Evolutionary conservation across 92 coral and sea anemone genomes (phyloP), one percentile per base, ranked within the genome.

Genomic region (Meandrina meandrites): DNA sequence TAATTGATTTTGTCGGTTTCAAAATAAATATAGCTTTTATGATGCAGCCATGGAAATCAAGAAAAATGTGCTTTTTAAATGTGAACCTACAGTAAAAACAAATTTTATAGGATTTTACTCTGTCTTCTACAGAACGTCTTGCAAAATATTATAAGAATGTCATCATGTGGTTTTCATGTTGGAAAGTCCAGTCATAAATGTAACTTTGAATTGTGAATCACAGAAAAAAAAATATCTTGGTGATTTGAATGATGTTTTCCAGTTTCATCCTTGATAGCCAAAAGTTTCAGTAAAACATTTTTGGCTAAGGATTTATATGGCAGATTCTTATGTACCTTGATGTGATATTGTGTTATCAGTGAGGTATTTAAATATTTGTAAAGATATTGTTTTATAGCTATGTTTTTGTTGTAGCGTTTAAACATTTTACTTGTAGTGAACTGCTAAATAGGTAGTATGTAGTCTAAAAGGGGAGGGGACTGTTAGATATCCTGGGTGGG

Each of bases 281-380:
- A 24, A 62, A 62, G 22, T 62, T 56, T 62, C 69, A 0, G 31
- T 3, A 62, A 50, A 66, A 66, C n/a, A 6, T 13, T 28, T 11
- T 66, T 35, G 28, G 31, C 70, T 66, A 17, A 73, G 24, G 50
- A n/a, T 73, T 73, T 19, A 48, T 48, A 35, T 73, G 48, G 15
- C 28, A 35, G n/a, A 32, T 18, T 27, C 78, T 18, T 73, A 0
- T 14, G 35, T 19, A 24, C 81, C 37, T 78, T 78, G 24, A 47
- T 28, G 58, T 17, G 24, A 9, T 24, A 19, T 30, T 79, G 31
- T 27, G 7, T 35, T 19, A 58, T 79, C 48, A 58, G 51, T 58
- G 72, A 79, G 40, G 83, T 79, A 34, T 58, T 79, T 79, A 79
- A 79, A 58, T 57, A 79, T 79, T 72, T 58, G 82, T 79, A 79